Evolutionary conservation across 1,140 invertebrate genomes (phyloP).

Genomic region (Cecropterus lyciades): DNA sequence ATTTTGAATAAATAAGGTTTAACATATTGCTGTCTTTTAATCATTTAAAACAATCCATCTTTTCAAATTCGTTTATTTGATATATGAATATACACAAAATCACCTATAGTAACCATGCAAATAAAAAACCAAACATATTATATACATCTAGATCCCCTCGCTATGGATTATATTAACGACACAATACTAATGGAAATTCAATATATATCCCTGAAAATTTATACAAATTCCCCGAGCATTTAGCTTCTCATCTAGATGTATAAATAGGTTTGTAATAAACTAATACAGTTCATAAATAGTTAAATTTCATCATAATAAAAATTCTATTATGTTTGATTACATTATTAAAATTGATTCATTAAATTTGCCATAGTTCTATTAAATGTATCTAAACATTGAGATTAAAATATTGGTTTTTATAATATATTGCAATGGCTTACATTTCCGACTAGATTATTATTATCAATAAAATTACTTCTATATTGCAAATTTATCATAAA

Average conservation of each 20-base stretch:
- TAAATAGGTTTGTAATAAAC: slow-evolving; percentile 39
- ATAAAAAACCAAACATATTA: slow-evolving; percentile 13
- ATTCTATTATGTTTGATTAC: slow-evolving; percentile 46
- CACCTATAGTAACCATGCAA: slow-evolving; percentile 67
- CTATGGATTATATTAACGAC: not conserved
- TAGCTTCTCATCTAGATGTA: not conserved
- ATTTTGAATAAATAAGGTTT: slow-evolving; percentile 62
- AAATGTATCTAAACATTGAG: slow-evolving; percentile 45
- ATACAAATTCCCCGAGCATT: not conserved
- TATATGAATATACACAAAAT: slow-evolving; percentile 63
- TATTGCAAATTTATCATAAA: slow-evolving; percentile 54
- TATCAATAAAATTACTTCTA: slow-evolving; percentile 73
- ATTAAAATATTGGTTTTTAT: slow-evolving; percentile 50
- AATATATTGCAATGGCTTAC: slow-evolving; percentile 80
- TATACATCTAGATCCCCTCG: not conserved
- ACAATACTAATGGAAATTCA: not conserved
- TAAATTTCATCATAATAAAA: slow-evolving; percentile 39
- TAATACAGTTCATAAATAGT: slow-evolving; percentile 53
- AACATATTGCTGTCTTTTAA: slow-evolving; percentile 35
- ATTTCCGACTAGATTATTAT: slow-evolving; percentile 80
- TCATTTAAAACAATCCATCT: not conserved
- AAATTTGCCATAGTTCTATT: slow-evolving; percentile 51
- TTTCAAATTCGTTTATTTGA: slow-evolving; percentile 46
- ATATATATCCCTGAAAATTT: not conserved
- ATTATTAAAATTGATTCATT: slow-evolving; percentile 43